Base-by-base conservation (phyloP, 2,888 invertebrate species). In the Argynnis bischoffii region DNA sequence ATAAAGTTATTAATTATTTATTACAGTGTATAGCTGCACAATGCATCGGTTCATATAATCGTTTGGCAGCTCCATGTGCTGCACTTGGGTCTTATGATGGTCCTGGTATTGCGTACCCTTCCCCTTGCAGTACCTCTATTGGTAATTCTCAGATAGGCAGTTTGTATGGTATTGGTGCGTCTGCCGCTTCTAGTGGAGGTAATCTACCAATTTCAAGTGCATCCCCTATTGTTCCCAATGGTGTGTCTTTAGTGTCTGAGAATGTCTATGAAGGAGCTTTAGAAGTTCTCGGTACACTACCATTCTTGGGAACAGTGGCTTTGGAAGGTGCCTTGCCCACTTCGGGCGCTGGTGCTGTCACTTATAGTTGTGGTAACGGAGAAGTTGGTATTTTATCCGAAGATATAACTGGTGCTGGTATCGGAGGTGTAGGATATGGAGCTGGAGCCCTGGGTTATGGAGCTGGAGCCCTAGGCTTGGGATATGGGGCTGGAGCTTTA, bases 161-260 rank as follows among this genome's bases (percentile, higher is more conserved):
- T n/a, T n/a, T n/a, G n/a, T n/a, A n/a, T n/a, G n/a, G n/a, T 1
- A 57, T 60, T 41, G 67, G 21, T 50, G 50, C 46, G 18, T 41
- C 59, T 55, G 60, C 50, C n/a, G 64, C 63, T 18, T 64, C 60
- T 18, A 35, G 69, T 55, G 65, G 74, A 46, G 66, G 63, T 13
- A 55, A 77, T 13, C 75, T 81, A 11, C 69, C 75, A 0, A 74
- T 77, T n/a, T 71, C 82, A 61, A 81, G 81, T 65, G 70, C 75
- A 13, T 82, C 82, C 6, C 77, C 80, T 21, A 74, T 79, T 51
- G 73, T 79, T 13, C 75, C 78, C 8, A 73, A 67, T 47, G 82
- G 82, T 14, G 70, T 83, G 31, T 74, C 80, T 6, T 78, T 83
- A 14, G 64, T 76, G 8, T 81, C 81, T 15, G 81, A 83, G 63